A percentile compares a stretch with the other conserved stretches of the same genome.
These are phyloP conservation scores for Lasioglossum calceatum DNA, from an alignment of 2,888 invertebrate species.

Conservation along the genomic window DNA sequence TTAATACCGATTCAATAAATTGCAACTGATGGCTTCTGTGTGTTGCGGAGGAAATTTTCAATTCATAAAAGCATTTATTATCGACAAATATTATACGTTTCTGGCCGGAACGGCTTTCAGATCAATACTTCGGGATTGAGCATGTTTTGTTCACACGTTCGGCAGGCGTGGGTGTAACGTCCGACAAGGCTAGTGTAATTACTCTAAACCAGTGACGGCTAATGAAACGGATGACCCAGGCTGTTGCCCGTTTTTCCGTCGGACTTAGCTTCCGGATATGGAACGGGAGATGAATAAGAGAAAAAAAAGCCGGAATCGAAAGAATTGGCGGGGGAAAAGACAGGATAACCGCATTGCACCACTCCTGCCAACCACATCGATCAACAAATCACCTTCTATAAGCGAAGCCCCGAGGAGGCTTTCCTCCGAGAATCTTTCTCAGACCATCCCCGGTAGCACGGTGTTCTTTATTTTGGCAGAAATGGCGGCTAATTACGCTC, in stretches of 20 bases:
- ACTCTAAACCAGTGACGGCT: constrained; percentile 52
- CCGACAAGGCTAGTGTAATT: constrained; percentile 59
- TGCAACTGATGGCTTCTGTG: neutral
- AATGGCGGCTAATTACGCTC: constrained; percentile 52
- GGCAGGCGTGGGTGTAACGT: neutral
- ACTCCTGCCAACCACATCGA: constrained; percentile 71
- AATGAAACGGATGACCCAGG: constrained; percentile 55
- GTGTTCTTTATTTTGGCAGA: constrained; percentile 21
- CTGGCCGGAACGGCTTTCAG: constrained; percentile 5
- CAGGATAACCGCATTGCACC: constrained; percentile 69
- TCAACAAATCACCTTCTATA: constrained; percentile 74
- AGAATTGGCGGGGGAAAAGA: constrained; percentile 41
- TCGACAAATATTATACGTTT: constrained; percentile 23
- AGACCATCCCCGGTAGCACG: neutral
- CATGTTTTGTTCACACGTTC: constrained; percentile 39
- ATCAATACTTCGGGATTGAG: constrained; percentile 60
- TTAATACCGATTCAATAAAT: neutral
- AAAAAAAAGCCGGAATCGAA: constrained; percentile 28
- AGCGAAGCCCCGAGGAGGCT: constrained; percentile 22
- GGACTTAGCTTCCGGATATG: constrained; percentile 30
- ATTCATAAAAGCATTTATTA: constrained; percentile 36
- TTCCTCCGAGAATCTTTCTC: constrained; percentile 15
- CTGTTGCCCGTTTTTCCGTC: constrained; percentile 34
- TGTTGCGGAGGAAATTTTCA: constrained; percentile 16
- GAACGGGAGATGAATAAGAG: constrained; percentile 20